These are phyloP conservation scores for Typhlomys cinereus DNA, from an alignment of 2,113 vertebrate species.

Conservation along the genomic window DNA sequence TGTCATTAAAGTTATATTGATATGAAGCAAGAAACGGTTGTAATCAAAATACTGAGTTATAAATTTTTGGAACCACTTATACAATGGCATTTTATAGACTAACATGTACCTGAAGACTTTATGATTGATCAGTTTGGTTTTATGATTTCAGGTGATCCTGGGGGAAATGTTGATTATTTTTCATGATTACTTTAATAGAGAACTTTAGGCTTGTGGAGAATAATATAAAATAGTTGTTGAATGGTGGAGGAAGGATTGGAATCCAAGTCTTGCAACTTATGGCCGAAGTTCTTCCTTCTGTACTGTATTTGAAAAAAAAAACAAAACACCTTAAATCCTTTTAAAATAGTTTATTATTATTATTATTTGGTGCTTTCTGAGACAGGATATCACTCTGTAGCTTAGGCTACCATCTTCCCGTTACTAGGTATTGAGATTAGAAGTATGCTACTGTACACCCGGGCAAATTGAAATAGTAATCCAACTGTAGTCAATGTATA, in stretches of 20 bases:
- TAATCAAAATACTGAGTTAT: not conserved
- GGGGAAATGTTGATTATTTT: not conserved
- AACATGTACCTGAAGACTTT: not conserved
- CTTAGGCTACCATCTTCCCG: too few relatives aligned
- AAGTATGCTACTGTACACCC: not conserved
- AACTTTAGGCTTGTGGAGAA: not conserved
- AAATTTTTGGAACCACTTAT: not conserved
- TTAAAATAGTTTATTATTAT: not conserved
- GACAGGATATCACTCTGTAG: not conserved
- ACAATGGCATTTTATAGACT: not conserved
- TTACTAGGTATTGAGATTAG: too few relatives aligned
- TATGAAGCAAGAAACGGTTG: not conserved
- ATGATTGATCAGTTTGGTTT: not conserved
- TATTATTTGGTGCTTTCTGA: not conserved
- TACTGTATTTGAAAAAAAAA: not conserved
- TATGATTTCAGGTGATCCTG: not conserved
- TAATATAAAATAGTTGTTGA: not conserved
- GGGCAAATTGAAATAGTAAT: not conserved
- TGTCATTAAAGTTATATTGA: constrained; percentile 23
- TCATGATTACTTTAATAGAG: not conserved
- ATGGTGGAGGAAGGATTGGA: not conserved
- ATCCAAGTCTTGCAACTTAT: not conserved
- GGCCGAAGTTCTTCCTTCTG: not conserved
- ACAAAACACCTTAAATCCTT: not conserved
- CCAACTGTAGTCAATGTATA: not conserved